A percentile compares a stretch with the other conserved stretches of the same genome.
Conservation (phyloP, 2,888 invertebrate species). For the Atethmia centrago region DNA sequence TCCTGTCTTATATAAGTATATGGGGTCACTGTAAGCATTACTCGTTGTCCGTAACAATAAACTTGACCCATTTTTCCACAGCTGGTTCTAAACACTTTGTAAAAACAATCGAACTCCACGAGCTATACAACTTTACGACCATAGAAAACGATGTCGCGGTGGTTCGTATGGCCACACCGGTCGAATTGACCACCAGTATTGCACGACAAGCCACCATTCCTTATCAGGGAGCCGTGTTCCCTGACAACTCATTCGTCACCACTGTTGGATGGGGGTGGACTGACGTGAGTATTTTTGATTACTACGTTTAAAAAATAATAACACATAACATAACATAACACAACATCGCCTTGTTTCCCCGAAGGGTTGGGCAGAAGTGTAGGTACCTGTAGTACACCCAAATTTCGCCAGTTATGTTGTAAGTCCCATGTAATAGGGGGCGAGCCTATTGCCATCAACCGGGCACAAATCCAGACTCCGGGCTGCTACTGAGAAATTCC, state of each 20-base stretch:
- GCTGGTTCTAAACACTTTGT: slow-evolving; percentile 74
- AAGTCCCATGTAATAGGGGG: no score
- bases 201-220: slow-evolving; percentile 68
- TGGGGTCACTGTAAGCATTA: no score
- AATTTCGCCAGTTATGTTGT: no score
- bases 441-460: no score
- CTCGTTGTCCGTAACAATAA: no score
- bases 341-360: no score
- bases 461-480: no score
- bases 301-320: background rate
- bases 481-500: no score
- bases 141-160: slow-evolving; percentile 81
- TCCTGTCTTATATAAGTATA: no score
- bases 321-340: no score
- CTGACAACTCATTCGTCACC: slow-evolving; percentile 71
- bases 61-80: slow-evolving; percentile 50
- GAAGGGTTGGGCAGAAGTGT: no score
- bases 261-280: slow-evolving; percentile 83
- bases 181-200: slow-evolving; percentile 62
- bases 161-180: slow-evolving; percentile 68
- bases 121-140: slow-evolving; percentile 71
- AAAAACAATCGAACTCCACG: slow-evolving; percentile 74
- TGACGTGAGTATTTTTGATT: slow-evolving; percentile 67
- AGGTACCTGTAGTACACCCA: no score
- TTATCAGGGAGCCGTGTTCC: slow-evolving; percentile 64